Conservation (phyloP, 2,888 invertebrate species). For the Apocheima hispidaria region DNA sequence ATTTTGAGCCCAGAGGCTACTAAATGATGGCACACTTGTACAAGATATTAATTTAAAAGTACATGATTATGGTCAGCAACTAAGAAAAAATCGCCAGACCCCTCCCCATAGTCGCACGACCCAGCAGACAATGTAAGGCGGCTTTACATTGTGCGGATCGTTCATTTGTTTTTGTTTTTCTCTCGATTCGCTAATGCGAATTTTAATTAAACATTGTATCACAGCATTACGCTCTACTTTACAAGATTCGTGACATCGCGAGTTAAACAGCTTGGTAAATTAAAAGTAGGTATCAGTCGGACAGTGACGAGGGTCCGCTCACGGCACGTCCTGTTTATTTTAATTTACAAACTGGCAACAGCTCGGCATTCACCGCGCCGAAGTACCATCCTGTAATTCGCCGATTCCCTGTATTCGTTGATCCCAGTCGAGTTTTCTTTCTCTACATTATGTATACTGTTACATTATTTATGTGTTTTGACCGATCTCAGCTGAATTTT, state of each 20-base stretch:
- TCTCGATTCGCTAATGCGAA: slow-evolving; percentile 40
- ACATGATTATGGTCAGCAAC: no score
- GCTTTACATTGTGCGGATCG: background rate
- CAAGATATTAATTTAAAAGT: no score
- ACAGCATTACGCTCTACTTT: slow-evolving; percentile 36
- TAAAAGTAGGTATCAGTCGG: slow-evolving; percentile 65
- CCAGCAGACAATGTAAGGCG: background rate
- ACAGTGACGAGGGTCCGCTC: slow-evolving; percentile 66
- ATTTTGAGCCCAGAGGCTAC: no score
- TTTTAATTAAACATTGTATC: slow-evolving; percentile 49
- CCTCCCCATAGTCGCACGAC: background rate
- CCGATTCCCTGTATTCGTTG: slow-evolving; percentile 52
- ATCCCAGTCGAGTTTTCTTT: slow-evolving; percentile 40
- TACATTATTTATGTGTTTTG: slow-evolving; percentile 65
- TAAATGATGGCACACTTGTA: no score
- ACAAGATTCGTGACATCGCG: slow-evolving; percentile 54
- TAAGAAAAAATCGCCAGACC: no score
- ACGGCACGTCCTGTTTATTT: slow-evolving; percentile 48
- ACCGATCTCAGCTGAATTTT: slow-evolving; percentile 43
- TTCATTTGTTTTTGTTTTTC: slow-evolving; percentile 32
- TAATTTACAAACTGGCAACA: slow-evolving; percentile 49
- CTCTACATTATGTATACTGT: slow-evolving; percentile 62
- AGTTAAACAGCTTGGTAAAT: slow-evolving; percentile 68
- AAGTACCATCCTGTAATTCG: slow-evolving; percentile 36
- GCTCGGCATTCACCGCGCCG: slow-evolving; percentile 33